phyloP scores from a whole-genome alignment of 2,888 invertebrate genomes.

The Petrophora chlorosata region DNA sequence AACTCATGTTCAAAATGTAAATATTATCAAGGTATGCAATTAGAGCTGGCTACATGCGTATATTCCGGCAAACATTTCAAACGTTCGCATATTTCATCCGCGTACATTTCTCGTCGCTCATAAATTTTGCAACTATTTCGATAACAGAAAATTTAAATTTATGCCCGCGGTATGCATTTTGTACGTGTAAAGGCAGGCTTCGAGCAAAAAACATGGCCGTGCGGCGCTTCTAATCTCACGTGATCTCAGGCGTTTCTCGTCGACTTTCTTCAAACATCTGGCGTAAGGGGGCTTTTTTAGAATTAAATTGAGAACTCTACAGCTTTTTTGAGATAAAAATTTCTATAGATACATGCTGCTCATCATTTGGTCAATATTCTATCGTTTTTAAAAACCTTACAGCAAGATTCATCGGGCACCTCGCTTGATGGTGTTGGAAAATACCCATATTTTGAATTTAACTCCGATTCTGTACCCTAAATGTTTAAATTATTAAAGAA shows the following conservation, averaged over 20 bases:
- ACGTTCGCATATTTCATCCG: slow-evolving; percentile 63
- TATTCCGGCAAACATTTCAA: slow-evolving; percentile 54
- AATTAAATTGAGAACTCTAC: not conserved
- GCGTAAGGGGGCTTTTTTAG: slow-evolving; percentile 18
- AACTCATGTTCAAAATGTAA: slow-evolving; percentile 36
- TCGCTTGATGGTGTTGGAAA: too few relatives aligned
- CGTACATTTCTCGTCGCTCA: slow-evolving; percentile 63
- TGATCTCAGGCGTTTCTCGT: slow-evolving; percentile 52
- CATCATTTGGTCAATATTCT: too few relatives aligned
- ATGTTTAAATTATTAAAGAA: too few relatives aligned
- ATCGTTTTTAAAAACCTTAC: too few relatives aligned
- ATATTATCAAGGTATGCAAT: slow-evolving; percentile 53
- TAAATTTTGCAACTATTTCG: slow-evolving; percentile 78
- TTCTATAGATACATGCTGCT: too few relatives aligned
- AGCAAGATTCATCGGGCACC: too few relatives aligned
- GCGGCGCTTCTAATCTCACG: slow-evolving; percentile 68
- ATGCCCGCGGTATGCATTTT: slow-evolving; percentile 73
- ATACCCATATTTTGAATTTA: too few relatives aligned
- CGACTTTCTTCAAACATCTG: slow-evolving; percentile 53
- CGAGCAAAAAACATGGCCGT: slow-evolving; percentile 64
- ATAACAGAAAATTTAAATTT: slow-evolving; percentile 80
- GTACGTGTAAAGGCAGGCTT: slow-evolving; percentile 67
- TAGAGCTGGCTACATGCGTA: slow-evolving; percentile 57
- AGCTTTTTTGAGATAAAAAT: not conserved
- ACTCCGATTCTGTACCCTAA: too few relatives aligned